Base-by-base conservation (phyloP, 2,888 invertebrate genomes). In the Argyra leucocephala region DNA sequence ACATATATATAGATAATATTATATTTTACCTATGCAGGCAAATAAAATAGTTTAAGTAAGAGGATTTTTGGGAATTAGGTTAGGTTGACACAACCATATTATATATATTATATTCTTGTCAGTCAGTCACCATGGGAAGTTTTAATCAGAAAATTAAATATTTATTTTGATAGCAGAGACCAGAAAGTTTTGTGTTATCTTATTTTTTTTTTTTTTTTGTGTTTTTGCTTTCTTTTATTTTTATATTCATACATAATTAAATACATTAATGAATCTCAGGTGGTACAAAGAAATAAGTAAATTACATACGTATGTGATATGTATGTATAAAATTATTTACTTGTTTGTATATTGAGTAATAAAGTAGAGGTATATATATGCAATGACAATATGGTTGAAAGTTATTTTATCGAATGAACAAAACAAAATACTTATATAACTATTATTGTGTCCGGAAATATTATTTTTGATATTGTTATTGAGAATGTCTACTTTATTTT, bases 101-200 rank as follows among this genome's bases (percentile, higher is more conserved):
- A n/a, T n/a, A n/a, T n/a, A n/a, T n/a, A n/a, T n/a, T n/a, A n/a
- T n/a, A n/a, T n/a, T 3, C 48, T 18, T 48, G 1, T 48, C 12
- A 18, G 1, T 18, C 5, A 18, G 48, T 48, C 48, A 48, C n/a
- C 48, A 48, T 48, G 48, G 48, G 48, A 48, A 48, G 48, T 48
- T 48, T 48, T 48, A 48, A 48, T 48, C 48, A 48, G 48, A 15
- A 48, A 48, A 48, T 48, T 48, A 48, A 48, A 48, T 48, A 48
- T 48, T 48, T 48, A 48, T 48, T 48, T 48, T 48, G 48, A 48
- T 48, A 48, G 48, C 48, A 18, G 48, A n/a, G 31, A 15, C 48
- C 48, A 48, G 18, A n/a, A 18, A 37, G 5, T 9, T 48, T 48
- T 48, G n/a, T 48, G 5, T 48, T 31, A 10, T 31, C n/a, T n/a